phyloP scores from a whole-genome alignment of 2,797 vertebrate species.

The Gallinago solitaria region DNA sequence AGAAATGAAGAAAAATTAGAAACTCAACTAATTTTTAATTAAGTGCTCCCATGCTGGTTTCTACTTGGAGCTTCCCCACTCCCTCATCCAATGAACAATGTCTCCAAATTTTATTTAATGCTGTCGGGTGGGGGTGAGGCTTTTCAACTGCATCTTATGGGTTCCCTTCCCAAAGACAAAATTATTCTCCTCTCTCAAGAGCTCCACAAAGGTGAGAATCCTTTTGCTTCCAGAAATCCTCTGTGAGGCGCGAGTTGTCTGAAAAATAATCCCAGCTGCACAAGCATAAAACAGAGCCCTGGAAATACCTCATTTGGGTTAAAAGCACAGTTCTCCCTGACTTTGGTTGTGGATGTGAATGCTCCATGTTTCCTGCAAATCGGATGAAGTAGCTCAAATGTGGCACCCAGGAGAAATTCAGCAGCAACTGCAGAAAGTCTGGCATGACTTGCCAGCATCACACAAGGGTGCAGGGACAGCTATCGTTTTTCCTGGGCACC shows the following conservation, averaged over 20 bases:
- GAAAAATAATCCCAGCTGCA: background rate
- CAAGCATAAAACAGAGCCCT: background rate
- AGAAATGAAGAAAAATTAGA: background rate
- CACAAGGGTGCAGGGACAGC: background rate
- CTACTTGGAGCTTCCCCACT: background rate
- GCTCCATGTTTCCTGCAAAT: background rate
- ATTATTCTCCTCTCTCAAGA: background rate
- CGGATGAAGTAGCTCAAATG: background rate
- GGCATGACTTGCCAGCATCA: background rate
- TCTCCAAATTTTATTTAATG: background rate
- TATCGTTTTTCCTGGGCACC: background rate
- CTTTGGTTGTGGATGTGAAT: background rate
- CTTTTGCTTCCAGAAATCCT: background rate
- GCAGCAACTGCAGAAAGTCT: background rate
- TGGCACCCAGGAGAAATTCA: background rate
- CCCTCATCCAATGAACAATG: background rate
- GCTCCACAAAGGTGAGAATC: accelerated
- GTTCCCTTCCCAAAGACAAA: background rate
- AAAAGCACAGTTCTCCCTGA: background rate
- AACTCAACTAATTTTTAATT: background rate
- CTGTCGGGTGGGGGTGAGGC: background rate
- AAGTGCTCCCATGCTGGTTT: background rate
- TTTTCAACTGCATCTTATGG: accelerated
- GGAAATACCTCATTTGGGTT: background rate
- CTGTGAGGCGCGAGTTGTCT: background rate